phyloP scores from a whole-genome alignment of 2,797 vertebrate genomes.

The Ceryle rudis region DNA sequence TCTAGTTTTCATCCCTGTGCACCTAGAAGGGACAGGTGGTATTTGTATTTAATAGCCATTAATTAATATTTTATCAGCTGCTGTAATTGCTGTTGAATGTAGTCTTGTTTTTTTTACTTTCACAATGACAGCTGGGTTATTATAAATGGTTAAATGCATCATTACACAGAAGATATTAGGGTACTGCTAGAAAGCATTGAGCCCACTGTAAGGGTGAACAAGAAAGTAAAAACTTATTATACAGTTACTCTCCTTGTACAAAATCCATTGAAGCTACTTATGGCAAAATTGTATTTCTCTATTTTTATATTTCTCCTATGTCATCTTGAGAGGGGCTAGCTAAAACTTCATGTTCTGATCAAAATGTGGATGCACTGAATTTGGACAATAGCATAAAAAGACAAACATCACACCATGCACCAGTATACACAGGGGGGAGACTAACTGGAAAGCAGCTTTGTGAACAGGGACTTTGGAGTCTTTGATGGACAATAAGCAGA shows the following conservation, averaged over 20 bases:
- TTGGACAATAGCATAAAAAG: not conserved
- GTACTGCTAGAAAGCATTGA: not conserved
- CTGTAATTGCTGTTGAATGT: not conserved
- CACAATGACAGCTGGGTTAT: not conserved
- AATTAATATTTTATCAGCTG: not conserved
- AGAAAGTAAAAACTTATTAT: not conserved
- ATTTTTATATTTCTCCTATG: rapidly evolving
- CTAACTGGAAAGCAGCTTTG: not conserved
- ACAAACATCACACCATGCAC: rapidly evolving
- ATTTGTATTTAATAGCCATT: not conserved
- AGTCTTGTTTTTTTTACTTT: not conserved
- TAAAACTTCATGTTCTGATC: not conserved
- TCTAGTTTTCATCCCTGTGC: not conserved
- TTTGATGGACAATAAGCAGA: not conserved
- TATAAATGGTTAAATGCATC: not conserved
- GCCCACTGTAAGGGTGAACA: not conserved
- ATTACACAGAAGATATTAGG: not conserved
- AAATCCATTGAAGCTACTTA: not conserved
- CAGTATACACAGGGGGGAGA: not conserved
- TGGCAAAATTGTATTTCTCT: not conserved
- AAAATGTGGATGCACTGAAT: not conserved
- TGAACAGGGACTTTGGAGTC: not conserved
- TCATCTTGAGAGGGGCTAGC: not conserved
- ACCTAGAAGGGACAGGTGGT: not conserved
- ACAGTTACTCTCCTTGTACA: not conserved